Conservation (phyloP, 2,797 vertebrate species). For the Zonotrichia albicollis region DNA sequence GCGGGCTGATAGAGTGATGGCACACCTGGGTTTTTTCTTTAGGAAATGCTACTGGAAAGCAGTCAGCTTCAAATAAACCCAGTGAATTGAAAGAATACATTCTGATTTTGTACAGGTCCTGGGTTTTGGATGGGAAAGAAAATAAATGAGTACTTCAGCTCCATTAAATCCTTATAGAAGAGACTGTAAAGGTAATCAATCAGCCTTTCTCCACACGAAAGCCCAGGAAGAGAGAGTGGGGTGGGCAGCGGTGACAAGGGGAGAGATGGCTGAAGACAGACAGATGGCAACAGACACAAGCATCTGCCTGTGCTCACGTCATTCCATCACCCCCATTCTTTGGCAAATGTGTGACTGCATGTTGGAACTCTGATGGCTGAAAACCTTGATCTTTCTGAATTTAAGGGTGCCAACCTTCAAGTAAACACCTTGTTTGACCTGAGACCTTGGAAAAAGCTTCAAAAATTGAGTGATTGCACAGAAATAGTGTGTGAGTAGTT, state of each 20-base stretch:
- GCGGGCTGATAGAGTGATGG: not conserved
- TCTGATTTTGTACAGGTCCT: not conserved
- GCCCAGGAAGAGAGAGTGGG: not conserved
- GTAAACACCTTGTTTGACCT: not conserved
- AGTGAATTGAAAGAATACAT: not conserved
- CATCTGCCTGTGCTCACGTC: not conserved
- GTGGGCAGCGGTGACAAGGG: rapidly evolving
- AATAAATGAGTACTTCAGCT: not conserved
- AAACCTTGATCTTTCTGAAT: not conserved
- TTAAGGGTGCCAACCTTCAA: not conserved
- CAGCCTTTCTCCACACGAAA: not conserved
- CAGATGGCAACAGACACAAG: not conserved
- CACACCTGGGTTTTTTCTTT: not conserved
- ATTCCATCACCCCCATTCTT: not conserved
- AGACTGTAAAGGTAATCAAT: not conserved
- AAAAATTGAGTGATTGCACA: not conserved
- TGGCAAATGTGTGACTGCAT: rapidly evolving
- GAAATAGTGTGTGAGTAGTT: not conserved
- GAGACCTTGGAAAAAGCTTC: not conserved
- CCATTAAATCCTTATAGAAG: not conserved
- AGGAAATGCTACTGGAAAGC: not conserved
- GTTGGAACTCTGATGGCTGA: not conserved
- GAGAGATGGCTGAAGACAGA: not conserved
- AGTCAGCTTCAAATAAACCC: not conserved
- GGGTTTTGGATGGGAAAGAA: not conserved